phyloP scores from a whole-genome alignment of 1,140 invertebrate species.

The Macrobrachium rosenbergii region DNA sequence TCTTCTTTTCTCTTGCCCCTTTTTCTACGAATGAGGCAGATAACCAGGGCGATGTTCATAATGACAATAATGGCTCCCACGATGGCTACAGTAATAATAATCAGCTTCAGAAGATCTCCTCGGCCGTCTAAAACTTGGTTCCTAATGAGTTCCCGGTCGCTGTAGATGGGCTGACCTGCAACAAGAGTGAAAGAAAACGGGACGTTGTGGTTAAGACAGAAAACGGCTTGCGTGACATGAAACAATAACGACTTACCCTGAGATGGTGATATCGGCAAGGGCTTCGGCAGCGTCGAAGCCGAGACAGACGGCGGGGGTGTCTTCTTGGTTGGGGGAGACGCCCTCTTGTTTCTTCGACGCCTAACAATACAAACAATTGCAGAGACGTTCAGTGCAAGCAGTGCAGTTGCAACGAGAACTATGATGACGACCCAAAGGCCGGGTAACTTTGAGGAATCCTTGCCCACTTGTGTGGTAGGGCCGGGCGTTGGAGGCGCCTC shows the following conservation, averaged over 20 bases:
- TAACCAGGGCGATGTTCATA: slow-evolving; percentile 85
- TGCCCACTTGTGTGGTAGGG: slow-evolving; percentile 70
- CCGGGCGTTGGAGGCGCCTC: slow-evolving; percentile 67
- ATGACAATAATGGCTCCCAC: slow-evolving; percentile 83
- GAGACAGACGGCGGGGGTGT: slow-evolving; percentile 53
- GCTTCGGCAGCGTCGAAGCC: slow-evolving; percentile 45
- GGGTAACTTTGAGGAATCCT: slow-evolving; percentile 71
- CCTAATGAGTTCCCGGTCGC: slow-evolving; percentile 72
- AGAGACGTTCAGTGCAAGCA: slow-evolving; percentile 85
- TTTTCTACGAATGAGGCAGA: slow-evolving; percentile 86
- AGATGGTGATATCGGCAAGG: slow-evolving; percentile 41
- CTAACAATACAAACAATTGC: slow-evolving; percentile 90
- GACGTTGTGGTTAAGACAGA: background rate
- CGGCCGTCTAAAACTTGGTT: slow-evolving; percentile 79
- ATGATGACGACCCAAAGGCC: slow-evolving; percentile 81
- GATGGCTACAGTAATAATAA: slow-evolving; percentile 85
- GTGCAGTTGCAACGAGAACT: slow-evolving; percentile 79
- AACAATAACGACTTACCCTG: slow-evolving; percentile 41
- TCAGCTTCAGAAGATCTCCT: slow-evolving; percentile 80
- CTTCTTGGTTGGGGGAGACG: slow-evolving; percentile 63
- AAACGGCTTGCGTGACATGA: background rate
- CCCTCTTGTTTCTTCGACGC: slow-evolving; percentile 73
- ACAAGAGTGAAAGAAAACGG: slow-evolving; percentile 33
- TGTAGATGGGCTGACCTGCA: slow-evolving; percentile 72
- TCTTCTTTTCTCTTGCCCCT: slow-evolving; percentile 66